Conservation (phyloP, 2,113 vertebrate species). For the Channa maculata region DNA sequence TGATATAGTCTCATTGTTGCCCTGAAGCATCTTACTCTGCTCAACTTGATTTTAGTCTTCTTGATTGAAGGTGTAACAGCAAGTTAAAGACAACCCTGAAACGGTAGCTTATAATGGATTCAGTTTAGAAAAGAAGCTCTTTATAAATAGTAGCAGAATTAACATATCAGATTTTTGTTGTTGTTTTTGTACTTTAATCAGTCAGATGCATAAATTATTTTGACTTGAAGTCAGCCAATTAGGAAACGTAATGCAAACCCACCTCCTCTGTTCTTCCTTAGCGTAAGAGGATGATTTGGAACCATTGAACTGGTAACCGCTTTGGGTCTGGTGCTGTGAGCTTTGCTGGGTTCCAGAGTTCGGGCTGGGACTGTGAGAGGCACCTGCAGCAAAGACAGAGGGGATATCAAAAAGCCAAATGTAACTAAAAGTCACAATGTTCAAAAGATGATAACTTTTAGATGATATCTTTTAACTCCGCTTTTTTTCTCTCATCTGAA, state of each 20-base stretch:
- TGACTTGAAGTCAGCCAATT: neutral
- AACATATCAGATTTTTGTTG: too few species aligned
- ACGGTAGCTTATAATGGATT: neutral
- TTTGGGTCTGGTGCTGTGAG: conserved; percentile 10
- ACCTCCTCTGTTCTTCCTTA: conserved; percentile 88
- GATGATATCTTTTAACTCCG: too few species aligned
- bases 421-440: too few species aligned
- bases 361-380: conserved; percentile 27
- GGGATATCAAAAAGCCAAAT: too few species aligned
- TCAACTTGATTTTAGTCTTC: neutral
- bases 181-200: neutral
- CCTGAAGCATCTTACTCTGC: neutral
- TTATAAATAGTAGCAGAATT: too few species aligned
- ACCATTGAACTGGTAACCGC: conserved; percentile 38
- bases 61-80: neutral
- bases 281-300: conserved; percentile 59
- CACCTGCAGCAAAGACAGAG: conserved; percentile 46
- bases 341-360: conserved; percentile 37
- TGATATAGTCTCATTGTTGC: neutral
- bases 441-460: too few species aligned
- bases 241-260: conserved; percentile 32
- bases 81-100: neutral
- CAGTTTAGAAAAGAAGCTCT: neutral
- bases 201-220: too few species aligned
- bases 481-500: too few species aligned